A percentile compares a stretch with the other conserved stretches of the same genome.
phyloP scores from a whole-genome alignment of 2,888 invertebrate genomes.

The Sericinus montela region DNA sequence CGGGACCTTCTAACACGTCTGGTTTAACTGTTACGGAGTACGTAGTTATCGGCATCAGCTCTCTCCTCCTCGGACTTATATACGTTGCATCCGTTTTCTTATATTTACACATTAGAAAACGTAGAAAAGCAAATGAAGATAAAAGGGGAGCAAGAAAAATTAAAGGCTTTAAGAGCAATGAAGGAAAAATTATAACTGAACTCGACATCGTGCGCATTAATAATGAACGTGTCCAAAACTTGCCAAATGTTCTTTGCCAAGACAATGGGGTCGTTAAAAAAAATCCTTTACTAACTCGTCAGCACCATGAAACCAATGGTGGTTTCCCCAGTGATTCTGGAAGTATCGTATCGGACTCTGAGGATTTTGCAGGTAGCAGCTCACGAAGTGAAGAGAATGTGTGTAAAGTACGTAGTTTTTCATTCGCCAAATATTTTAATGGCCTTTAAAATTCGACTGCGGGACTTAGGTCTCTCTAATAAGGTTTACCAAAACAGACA shows the following conservation, averaged over 20 bases:
- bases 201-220: constrained; percentile 68
- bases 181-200: constrained; percentile 62
- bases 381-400: constrained; percentile 51
- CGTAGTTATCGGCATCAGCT: constrained; percentile 90
- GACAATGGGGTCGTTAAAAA: constrained; percentile 87
- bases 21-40: constrained; percentile 88
- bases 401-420: constrained; percentile 45
- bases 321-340: constrained; percentile 72
- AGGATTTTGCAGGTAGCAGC: constrained; percentile 73
- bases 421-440: no score
- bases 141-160: constrained; percentile 60
- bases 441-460: no score
- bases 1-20: constrained; percentile 70
- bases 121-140: constrained; percentile 72
- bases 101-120: constrained; percentile 87
- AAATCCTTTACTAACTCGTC: constrained; percentile 84
- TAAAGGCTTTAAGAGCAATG: constrained; percentile 60
- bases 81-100: constrained; percentile 92
- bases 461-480: no score
- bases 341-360: constrained; percentile 83
- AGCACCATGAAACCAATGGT: constrained; percentile 76
- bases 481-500: no score
- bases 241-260: constrained; percentile 70
- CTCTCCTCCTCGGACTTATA: constrained; percentile 90
- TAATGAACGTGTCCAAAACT: constrained; percentile 56